Base-by-base conservation (phyloP, 1,140 invertebrate species). In the Frieseomelitta varia region DNA sequence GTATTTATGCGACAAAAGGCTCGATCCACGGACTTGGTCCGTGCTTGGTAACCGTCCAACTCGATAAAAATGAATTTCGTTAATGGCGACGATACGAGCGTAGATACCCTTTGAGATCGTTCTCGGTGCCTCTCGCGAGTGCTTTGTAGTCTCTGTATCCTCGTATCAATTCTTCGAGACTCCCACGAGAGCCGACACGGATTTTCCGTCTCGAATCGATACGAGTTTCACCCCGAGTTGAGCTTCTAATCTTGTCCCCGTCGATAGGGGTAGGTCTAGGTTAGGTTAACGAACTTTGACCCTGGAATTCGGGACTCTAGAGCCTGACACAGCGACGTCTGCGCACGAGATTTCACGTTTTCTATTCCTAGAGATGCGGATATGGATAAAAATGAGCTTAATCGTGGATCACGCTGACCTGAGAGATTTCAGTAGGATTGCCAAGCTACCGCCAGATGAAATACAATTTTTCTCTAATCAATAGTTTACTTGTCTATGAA, bases 61-160 rank as follows among this genome's bases (percentile, higher is more conserved):
- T 76, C 72, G 61, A 81, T 75, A 75, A 63, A 75, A 76, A 81
- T 67, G 72, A 81, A 76, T 81, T 53, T 58, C 72, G 80, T 76
- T 81, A 76, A 81, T 72, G 79, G 65, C 17, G 21, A 34, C 1
- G 79, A 56, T 21, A 58, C 30, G 12, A 19, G 19, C 55, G 27
- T 17, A 34, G 55, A 58, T 75, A 75, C 8, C 69, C 34, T 56
- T 58, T 51, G 19, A 27, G 53, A 34, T 39, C 73, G 55, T 21
- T 30, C 17, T 24, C 30, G 12, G 0, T 24, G 53, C 30, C 39
- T 47, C 21, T n/a, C 69, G 17, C 47, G 47, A 53, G 27, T 39
- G 53, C 73, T 75, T 58, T 75, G 55, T 58, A 56, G 21, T 55
- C 39, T 58, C 55, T n/a, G 30, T 6, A 47, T 47, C 24, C 30